Base-by-base conservation (phyloP, 2,888 invertebrate species). In the Acleris cristana region DNA sequence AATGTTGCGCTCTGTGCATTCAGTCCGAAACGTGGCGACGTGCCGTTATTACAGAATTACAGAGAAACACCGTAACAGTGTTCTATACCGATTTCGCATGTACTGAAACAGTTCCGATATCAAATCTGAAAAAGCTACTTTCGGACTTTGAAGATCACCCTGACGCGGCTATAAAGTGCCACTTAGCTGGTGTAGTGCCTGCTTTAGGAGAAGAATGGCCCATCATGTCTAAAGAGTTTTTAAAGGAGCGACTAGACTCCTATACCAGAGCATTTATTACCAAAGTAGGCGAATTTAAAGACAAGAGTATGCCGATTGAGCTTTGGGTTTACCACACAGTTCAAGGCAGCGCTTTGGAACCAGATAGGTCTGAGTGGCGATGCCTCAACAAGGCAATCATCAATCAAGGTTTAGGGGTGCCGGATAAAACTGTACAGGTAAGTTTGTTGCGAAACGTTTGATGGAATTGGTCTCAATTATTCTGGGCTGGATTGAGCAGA, bases 11-110 rank as follows among this genome's bases (percentile, higher is more conserved):
- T 0, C 74, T 76, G 14, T 74, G 82, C n/a, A 49, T 74, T 0
- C 78, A 79, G 3, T 87, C 89, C 26, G 86, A 87, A 21, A 77
- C 83, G 67, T 96, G 94, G 93, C 94, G 92, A 76, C 91, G 96
- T 8, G 72, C 86, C 65, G 84, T 94, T 14, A 18, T 81, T 1
- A 76, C 57, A 16, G 34, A 67, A 12, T n/a, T 26, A 4, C 34
- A 49, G 23, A 63, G 26, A 16, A 49, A 67, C 81, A 70, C 78
- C 23, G 70, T 64, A 1, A 76, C 79, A 49, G 93, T 96, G 0
- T 93, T 91, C 54, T 82, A 95, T 12, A 90, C 94, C 52, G 96
- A 96, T 74, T 89, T 93, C 70, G 94, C 93, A 0, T 79, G 85
- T 19, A 81, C 84, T 6, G 87, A 92, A 51, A 79, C 78, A 5